Evolutionary conservation across 1,140 invertebrate species (phyloP), one percentile per base, ranked within the genome.

Genomic region (Drosophila pandora): DNA sequence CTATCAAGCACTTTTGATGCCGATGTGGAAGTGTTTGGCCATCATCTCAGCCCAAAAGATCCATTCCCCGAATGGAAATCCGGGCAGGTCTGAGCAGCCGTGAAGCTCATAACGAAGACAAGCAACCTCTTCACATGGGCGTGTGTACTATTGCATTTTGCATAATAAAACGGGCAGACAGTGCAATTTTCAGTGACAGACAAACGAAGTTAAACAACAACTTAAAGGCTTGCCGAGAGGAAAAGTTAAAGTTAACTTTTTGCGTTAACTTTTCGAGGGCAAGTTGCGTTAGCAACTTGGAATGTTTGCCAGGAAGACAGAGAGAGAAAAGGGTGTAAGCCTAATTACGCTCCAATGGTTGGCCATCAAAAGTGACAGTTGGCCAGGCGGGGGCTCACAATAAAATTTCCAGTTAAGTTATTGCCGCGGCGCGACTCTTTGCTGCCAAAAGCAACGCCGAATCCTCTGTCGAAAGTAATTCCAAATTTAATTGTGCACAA

Each of bases 401-500:
- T 87, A 62, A 85, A 85, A 85, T 87, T 87, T 82, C 65, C 70
- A 79, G 78, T 78, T 88, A 87, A 87, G 55, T 87, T 87, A 87
- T 87, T 76, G 78, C 83, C 74, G 62, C 67, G 72, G 60, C 79
- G 65, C 62, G 21, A 32, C 32, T 32, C 32, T 32, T 32, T 32
- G 32, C 32, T 73, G 77, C 70, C 78, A 53, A 60, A 63, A 63
- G 57, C 61, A 47, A 64, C 41, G 32, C 59, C 32, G 62, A 48
- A 76, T 81, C 69, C 61, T 88, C 61, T 76, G 74, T 88, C 76
- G 62, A 88, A 82, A 87, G 82, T 87, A 87, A 82, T 87, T 87
- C 63, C 63, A 78, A 87, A 87, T 88, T 87, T 87, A 88, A 87
- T 87, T 87, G 82, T 79, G 83, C 80, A 82, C 77, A 87, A 87